Evolutionary conservation across 2,113 vertebrate species (phyloP), one percentile per base, ranked within the genome.

Genomic region (Odobenus rosmarus): DNA sequence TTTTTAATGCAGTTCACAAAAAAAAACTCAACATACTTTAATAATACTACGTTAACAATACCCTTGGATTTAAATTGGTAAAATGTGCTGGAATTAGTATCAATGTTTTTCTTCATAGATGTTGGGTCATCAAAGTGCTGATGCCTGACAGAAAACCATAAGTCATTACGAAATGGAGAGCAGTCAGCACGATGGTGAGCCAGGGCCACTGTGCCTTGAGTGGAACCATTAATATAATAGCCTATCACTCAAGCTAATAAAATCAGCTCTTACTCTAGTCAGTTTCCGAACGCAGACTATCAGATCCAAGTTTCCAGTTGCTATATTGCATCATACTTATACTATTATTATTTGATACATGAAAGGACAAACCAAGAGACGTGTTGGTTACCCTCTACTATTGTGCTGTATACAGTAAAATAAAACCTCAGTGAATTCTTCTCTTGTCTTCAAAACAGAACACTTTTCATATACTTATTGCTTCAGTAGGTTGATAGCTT

Each of bases 221-320:
- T 93, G 96, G 84, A 98, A 93, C 93, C 51, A 87, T 98, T 94
- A 95, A 96, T 64, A 77, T 96, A 98, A 97, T 90, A 98, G 96
- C 97, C 96, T 94, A 97, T 98, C 97, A 96, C 94, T 98, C 96
- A 98, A 92, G 85, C 96, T 98, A 98, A 98, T 98, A 98, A 98
- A 97, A 98, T 98, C 93, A 96, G 90, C 93, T 97, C 81, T 89
- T 96, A 82, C 74, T 96, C 88, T 80, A 42, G 87, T 98, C 94
- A 97, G 51, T 92, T 97, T 98, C 97, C 97, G 80, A 97, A 97
- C 39, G 8, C 82, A n/a, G 83, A 72, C 57, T 81, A 62, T 85
- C 92, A 96, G 97, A 98, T 97, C 96, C 96, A 98, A 96, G 95
- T 39, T 96, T 97, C 87, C 96, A 96, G 88, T 95, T 95, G 93